These are phyloP conservation scores for Crypturellus undulatus DNA, from an alignment of 2,113 vertebrate genomes.

Conservation along the genomic window DNA sequence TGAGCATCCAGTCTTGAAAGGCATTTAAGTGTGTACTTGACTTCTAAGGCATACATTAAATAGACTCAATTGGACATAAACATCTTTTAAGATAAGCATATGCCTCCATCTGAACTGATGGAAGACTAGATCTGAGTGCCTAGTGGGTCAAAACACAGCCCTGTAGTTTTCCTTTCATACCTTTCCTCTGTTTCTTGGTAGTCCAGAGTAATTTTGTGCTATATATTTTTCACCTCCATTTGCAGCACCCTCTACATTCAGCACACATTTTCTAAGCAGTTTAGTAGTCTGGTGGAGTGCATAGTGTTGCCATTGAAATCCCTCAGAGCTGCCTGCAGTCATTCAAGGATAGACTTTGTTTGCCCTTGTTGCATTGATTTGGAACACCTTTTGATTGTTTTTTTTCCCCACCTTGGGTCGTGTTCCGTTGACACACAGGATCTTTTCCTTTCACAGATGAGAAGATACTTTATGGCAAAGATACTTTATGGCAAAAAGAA, in stretches of 20 bases:
- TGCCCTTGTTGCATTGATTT: neutral
- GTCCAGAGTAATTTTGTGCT: neutral
- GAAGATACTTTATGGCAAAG: neutral
- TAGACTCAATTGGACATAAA: neutral
- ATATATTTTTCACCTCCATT: neutral
- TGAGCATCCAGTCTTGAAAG: neutral
- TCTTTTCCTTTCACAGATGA: neutral
- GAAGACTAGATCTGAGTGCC: neutral
- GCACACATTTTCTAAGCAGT: neutral
- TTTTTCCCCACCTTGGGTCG: neutral
- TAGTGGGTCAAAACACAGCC: neutral
- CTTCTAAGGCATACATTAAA: neutral
- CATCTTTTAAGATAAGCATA: neutral
- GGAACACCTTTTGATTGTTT: neutral
- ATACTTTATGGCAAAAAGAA: too few relatives aligned
- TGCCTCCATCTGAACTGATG: neutral
- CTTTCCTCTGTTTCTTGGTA: neutral
- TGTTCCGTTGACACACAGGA: neutral
- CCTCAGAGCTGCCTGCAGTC: neutral
- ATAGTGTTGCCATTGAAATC: neutral
- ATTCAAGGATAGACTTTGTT: neutral
- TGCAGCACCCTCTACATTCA: neutral
- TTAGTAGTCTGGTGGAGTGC: neutral
- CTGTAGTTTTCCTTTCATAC: neutral
- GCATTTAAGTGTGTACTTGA: neutral